Conservation (phyloP, 1,140 invertebrate genomes). For the Linepithema humile region DNA sequence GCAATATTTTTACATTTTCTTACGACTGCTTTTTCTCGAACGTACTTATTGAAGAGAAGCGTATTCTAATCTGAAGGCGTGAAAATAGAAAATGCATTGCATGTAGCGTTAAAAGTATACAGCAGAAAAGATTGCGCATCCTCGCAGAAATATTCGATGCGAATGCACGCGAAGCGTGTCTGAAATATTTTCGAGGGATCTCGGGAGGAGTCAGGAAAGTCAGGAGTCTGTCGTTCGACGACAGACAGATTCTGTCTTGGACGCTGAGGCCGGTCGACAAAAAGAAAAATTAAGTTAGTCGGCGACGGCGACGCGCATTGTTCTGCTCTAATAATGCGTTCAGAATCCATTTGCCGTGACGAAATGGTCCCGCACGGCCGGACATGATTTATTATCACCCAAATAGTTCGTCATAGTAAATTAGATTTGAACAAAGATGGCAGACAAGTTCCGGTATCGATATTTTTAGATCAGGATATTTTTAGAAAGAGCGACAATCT, state of each 20-base stretch:
- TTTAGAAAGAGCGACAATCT: neutral
- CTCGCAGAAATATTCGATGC: neutral
- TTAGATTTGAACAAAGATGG: neutral
- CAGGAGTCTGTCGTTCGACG: constrained; percentile 28
- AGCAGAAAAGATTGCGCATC: neutral
- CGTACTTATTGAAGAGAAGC: neutral
- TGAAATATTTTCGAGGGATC: neutral
- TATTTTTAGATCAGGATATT: neutral
- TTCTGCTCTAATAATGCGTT: constrained; percentile 71
- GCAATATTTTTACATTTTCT: neutral
- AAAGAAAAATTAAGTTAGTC: constrained; percentile 25
- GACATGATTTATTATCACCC: constrained; percentile 62
- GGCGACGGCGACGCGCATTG: constrained; percentile 60
- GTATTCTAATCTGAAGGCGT: neutral
- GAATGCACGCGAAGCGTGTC: constrained; percentile 25
- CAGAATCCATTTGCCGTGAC: constrained; percentile 64
- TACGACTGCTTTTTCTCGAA: too few relatives aligned
- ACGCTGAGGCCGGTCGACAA: constrained; percentile 11
- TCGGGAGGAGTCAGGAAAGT: neutral
- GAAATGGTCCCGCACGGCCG: constrained; percentile 62
- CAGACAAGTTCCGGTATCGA: neutral
- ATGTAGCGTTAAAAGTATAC: constrained; percentile 9
- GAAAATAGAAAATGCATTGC: neutral
- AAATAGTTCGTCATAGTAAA: constrained; percentile 4
- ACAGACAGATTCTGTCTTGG: constrained; percentile 26